These are phyloP conservation scores for Hymenochirus boettgeri DNA, from an alignment of 2,113 vertebrate genomes.

Conservation along the genomic window DNA sequence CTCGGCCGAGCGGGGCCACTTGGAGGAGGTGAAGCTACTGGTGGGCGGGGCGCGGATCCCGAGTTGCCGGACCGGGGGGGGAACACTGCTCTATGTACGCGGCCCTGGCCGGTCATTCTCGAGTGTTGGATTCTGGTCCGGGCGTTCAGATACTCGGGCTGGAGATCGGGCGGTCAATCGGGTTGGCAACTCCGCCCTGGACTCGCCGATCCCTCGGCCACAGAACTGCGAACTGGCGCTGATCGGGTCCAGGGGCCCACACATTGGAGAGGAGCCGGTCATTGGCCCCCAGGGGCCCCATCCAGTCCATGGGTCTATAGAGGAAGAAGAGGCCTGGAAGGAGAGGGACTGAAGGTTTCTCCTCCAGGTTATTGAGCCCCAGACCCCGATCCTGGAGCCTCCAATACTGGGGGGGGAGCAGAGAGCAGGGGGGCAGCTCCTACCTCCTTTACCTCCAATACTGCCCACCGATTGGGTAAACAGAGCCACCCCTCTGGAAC, in stretches of 20 bases:
- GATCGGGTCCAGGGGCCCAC: conserved; percentile 4
- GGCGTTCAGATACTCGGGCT: conserved; percentile 66
- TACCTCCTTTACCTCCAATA: conserved; percentile 18
- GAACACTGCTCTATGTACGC: conserved; percentile 63
- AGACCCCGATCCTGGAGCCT: conserved; percentile 31
- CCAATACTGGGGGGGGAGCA: conserved; percentile 18
- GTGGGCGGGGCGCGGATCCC: conserved; percentile 59
- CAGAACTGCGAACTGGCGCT: conserved; percentile 57
- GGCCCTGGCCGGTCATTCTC: conserved; percentile 48
- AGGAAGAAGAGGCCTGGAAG: conserved; percentile 55
- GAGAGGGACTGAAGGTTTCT: background rate
- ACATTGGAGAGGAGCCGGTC: conserved; percentile 22
- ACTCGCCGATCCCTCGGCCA: conserved; percentile 63
- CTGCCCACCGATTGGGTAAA: conserved; percentile 23
- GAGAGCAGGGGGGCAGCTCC: conserved; percentile 14
- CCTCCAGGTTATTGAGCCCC: conserved; percentile 40
- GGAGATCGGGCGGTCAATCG: conserved; percentile 61
- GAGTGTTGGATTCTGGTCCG: conserved; percentile 59
- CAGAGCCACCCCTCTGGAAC: conserved; percentile 25
- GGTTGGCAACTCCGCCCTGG: conserved; percentile 60
- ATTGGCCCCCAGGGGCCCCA: conserved; percentile 13
- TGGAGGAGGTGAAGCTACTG: conserved; percentile 60
- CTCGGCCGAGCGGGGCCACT: conserved; percentile 58
- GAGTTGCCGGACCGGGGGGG: conserved; percentile 60
- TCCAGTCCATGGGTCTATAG: conserved; percentile 61